Base-by-base conservation (phyloP, 1,140 invertebrate genomes). In the Linepithema humile region DNA sequence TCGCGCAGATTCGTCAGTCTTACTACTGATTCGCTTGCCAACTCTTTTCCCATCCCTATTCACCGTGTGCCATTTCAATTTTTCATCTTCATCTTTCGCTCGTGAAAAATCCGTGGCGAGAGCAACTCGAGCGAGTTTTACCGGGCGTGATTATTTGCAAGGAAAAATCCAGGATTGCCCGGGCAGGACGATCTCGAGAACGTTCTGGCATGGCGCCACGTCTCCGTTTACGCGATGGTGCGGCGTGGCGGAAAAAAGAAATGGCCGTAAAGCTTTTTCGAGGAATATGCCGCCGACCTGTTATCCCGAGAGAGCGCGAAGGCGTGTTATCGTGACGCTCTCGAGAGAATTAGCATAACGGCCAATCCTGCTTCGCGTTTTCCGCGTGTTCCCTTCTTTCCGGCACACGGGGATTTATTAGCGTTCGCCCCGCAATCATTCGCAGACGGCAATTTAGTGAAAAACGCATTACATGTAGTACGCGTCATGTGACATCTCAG, bases 91-190 rank as follows among this genome's bases (percentile, higher is more conserved):
- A 55, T 43, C 48, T 70, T 70, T 80, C 64, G 23, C 64, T 80
- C 48, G 64, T 70, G 75, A 80, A 53, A 80, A 80, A 70, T 80
- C 64, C 75, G 62, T 17, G 64, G 64, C 75, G 48, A 40, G 45
- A 78, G 45, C 74, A 67, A 48, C 43, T 78, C 60, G 32, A 69
- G 64, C 64, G 64, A 70, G 64, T 43, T 55, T 70, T 57, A 53
- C 64, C 75, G 43, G 40, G 74, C 74, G 75, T 80, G 75, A 80
- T 80, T 80, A 80, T 80, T 80, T 80, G 75, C 75, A 26, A 80
- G 48, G 75, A 80, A 80, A 80, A 80, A 80, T 80, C 75, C 48
- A 26, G 35, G 64, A 80, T 80, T 80, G 64, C 62, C 32, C 75
- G 75, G 45, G 43, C 75, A 69, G 35, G 35, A 55, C 48, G 64